Conservation (phyloP, 1,140 invertebrate genomes). For the Leptoteleia sp. region DNA sequence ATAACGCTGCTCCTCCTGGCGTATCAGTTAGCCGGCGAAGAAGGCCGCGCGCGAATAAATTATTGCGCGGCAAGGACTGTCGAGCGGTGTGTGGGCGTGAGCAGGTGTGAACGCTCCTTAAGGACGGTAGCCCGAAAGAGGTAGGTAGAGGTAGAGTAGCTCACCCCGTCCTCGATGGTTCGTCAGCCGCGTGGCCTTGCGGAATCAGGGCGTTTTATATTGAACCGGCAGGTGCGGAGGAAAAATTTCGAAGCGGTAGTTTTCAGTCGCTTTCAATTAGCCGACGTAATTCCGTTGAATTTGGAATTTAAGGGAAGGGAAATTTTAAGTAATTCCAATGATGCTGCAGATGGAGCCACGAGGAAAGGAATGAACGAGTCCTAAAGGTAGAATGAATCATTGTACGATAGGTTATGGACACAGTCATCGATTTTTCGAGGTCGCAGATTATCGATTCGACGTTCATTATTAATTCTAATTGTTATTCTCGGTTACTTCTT, state of each 20-base stretch:
- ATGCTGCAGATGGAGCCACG: too few relatives aligned
- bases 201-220: constrained; percentile 74
- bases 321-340: too few relatives aligned
- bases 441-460: too few relatives aligned
- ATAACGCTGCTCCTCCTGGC: constrained; percentile 45
- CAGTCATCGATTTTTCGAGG: too few relatives aligned
- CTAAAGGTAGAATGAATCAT: too few relatives aligned
- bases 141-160: constrained; percentile 72
- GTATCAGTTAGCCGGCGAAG: constrained; percentile 55
- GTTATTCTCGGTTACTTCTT: too few relatives aligned
- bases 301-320: too few relatives aligned
- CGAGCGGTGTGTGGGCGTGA: constrained; percentile 58
- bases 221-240: constrained; percentile 35
- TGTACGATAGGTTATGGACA: too few relatives aligned
- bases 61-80: constrained; percentile 63
- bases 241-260: constrained; percentile 43
- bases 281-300: too few relatives aligned
- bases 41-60: constrained; percentile 72
- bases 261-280: background rate
- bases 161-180: constrained; percentile 80
- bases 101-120: constrained; percentile 72
- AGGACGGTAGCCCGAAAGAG: constrained; percentile 67
- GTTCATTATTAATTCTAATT: too few relatives aligned
- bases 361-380: too few relatives aligned
- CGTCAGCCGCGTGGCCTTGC: constrained; percentile 79